Conservation (phyloP, 2,113 vertebrate species). For the Prionailurus viverrinus region DNA sequence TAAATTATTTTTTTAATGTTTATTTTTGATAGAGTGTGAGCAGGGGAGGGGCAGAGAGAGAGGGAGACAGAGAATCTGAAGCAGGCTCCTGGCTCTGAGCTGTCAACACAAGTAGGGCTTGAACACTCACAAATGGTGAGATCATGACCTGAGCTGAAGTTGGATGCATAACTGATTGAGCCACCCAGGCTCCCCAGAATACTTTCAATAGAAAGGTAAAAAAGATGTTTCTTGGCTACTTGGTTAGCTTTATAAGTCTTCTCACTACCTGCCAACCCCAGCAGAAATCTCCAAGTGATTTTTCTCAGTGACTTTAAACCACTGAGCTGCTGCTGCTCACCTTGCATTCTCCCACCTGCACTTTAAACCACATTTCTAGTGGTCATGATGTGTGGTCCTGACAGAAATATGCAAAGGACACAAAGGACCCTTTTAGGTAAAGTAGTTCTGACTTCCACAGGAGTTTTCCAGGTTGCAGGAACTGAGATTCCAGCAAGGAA, state of each 20-base stretch:
- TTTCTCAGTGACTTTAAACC: slow-evolving; percentile 1
- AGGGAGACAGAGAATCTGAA: too few relatives aligned
- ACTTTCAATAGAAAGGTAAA: neutral
- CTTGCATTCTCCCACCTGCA: neutral
- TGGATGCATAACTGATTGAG: too few relatives aligned
- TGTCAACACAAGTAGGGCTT: too few relatives aligned
- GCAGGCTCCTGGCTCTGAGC: too few relatives aligned
- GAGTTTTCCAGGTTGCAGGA: slow-evolving; percentile 38
- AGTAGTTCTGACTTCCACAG: slow-evolving; percentile 27
- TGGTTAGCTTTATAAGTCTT: neutral
- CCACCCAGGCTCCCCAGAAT: too few relatives aligned
- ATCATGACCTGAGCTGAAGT: too few relatives aligned
- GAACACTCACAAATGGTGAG: too few relatives aligned
- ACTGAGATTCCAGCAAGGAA: slow-evolving; percentile 57
- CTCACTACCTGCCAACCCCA: neutral
- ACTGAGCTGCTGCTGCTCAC: neutral
- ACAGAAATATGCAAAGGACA: neutral
- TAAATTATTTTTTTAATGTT: too few relatives aligned
- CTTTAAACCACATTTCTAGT: neutral
- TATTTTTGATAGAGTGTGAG: too few relatives aligned
- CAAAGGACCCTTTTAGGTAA: slow-evolving; percentile 43
- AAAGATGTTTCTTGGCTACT: neutral
- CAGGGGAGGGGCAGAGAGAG: too few relatives aligned
- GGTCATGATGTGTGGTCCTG: neutral
- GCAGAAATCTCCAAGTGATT: neutral